These are phyloP conservation scores for Procapra przewalskii DNA, from an alignment of 2,113 vertebrate species.

Conservation along the genomic window DNA sequence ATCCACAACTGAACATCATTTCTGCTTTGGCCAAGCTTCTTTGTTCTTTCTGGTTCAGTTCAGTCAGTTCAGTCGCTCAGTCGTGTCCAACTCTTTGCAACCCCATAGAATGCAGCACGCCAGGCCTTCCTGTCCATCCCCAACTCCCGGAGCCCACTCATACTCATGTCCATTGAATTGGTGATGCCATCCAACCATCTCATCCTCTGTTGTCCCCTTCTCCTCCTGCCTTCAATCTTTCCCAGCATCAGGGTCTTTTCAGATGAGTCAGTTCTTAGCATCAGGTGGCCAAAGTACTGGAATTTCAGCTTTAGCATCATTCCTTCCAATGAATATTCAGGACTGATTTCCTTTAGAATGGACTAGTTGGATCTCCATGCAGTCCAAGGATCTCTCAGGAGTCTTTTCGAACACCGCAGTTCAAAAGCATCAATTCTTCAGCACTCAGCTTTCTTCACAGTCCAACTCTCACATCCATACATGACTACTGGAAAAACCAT, in stretches of 20 bases:
- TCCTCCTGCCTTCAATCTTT: background rate
- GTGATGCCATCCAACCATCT: background rate
- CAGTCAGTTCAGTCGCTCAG: too few relatives aligned
- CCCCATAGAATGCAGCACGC: background rate
- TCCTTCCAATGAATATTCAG: background rate
- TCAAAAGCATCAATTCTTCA: background rate
- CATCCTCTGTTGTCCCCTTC: background rate
- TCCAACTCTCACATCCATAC: background rate
- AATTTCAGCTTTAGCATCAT: background rate
- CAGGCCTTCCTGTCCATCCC: background rate
- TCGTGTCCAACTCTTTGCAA: background rate
- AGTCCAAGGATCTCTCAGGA: background rate
- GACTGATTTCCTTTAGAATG: background rate
- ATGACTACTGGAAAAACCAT: background rate
- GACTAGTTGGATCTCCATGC: background rate
- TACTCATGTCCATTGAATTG: background rate
- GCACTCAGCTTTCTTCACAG: background rate
- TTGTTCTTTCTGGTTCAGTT: background rate
- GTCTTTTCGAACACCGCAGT: background rate
- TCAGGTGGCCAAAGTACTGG: background rate
- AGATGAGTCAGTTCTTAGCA: background rate
- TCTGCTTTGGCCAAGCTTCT: background rate
- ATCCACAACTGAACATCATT: background rate
- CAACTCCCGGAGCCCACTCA: background rate
- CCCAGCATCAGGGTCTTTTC: background rate